Evolutionary conservation across 2,888 invertebrate genomes (phyloP), one percentile per base, ranked within the genome.

Genomic region (Folsomia candida): DNA sequence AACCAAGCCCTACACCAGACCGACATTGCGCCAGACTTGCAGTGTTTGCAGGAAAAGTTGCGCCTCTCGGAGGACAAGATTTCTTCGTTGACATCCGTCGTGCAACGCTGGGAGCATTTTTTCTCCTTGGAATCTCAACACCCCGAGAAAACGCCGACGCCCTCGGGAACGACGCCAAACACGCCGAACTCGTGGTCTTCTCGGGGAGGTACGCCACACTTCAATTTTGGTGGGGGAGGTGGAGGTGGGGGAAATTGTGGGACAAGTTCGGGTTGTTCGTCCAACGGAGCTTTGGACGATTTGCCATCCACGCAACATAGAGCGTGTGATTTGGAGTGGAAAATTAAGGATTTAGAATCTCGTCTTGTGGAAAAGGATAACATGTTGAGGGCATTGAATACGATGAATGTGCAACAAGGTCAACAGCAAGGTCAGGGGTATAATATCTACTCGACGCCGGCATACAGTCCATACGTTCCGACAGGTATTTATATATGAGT

Each of bases 321-420:
- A 18, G 74, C 76, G 9, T 66, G 70, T 11, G 79, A 79, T 58
- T 71, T 78, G 18, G 79, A 79, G 62, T 76, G 76, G 80, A 84
- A 84, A 81, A 87, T 92, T 79, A 93, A 93, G 83, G 92, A 92
- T 83, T 84, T 93, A 75, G 93, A 94, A 83, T 92, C 92, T 2
- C 92, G 93, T 82, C 87, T 94, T 69, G 92, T 92, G 0, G 94
- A 94, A 82, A 89, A 91, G 70, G 94, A 95, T 82, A 93, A 93
- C 0, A 92, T 94, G 91, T 92, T 95, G 80, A 89, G 91, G 80
- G 92, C 93, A 25, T 86, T 94, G 57, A 93, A 94, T 84, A 62
- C 72, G 22, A 77, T 77, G 76, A 74, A 73, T 69, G 70, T 72
- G 11, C 74, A 74, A 61, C 76, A 69, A 14, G 37, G 37, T 9